Evolutionary conservation across 2,797 vertebrate species (phyloP).

Genomic region (Bovichtus variegatus): DNA sequence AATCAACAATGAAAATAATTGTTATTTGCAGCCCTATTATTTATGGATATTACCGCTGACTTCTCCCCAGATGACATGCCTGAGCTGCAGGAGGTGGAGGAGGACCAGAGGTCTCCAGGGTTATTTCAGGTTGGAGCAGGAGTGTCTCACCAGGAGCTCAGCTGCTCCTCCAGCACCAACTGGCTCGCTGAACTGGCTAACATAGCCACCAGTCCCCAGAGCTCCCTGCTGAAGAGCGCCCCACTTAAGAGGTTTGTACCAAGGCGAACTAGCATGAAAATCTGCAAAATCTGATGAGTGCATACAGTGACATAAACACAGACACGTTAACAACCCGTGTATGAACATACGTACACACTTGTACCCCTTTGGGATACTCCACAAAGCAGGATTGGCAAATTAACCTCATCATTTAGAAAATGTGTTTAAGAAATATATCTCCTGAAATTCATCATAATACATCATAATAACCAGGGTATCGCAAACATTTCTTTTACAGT

Average conservation of each 20-base stretch:
- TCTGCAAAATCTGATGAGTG: neutral
- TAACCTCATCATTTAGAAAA: neutral
- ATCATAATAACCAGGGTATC: neutral
- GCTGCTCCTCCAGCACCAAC: slow-evolving; percentile 88
- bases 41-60: neutral
- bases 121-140: slow-evolving; percentile 92
- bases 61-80: slow-evolving; percentile 93
- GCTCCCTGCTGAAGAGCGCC: slow-evolving; percentile 93
- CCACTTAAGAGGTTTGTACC: slow-evolving; percentile 81
- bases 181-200: slow-evolving; percentile 98
- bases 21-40: no score
- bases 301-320: neutral
- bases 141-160: slow-evolving; percentile 94
- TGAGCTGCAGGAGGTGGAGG: slow-evolving; percentile 96
- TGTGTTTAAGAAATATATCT: neutral
- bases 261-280: neutral
- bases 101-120: slow-evolving; percentile 89
- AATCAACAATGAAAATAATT: no score
- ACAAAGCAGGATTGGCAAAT: slow-evolving; percentile 8
- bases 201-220: slow-evolving; percentile 98
- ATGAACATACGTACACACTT: slow-evolving; percentile 20
- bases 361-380: slow-evolving; percentile 5
- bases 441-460: neutral
- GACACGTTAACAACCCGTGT: neutral
- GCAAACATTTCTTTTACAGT: neutral